Conservation (phyloP, 2,113 vertebrate genomes). For the Psephotus haematonotus region DNA sequence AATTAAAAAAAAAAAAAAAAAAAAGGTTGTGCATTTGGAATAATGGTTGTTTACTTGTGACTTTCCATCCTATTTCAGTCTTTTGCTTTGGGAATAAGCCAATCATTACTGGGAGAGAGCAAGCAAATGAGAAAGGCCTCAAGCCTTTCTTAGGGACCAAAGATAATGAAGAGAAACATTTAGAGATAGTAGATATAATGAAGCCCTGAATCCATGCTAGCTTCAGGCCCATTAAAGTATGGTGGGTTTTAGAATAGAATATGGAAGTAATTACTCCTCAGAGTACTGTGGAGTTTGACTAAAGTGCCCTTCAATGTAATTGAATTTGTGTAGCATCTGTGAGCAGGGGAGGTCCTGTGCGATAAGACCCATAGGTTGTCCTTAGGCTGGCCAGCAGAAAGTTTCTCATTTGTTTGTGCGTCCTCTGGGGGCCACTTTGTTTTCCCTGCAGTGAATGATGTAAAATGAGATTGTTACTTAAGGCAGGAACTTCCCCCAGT, state of each 20-base stretch:
- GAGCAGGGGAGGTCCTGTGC: background rate
- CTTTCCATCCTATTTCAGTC: background rate
- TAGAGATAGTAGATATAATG: constrained; percentile 20
- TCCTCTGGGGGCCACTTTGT: background rate
- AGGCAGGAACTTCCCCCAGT: background rate
- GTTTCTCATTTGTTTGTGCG: constrained; percentile 12
- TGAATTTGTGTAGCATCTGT: constrained; percentile 51
- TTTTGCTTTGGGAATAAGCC: background rate
- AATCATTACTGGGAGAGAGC: background rate
- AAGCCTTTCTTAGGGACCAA: constrained; percentile 13
- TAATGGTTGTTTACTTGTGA: background rate
- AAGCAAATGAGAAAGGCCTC: background rate
- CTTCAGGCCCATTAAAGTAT: constrained; percentile 15
- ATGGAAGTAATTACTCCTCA: constrained; percentile 36
- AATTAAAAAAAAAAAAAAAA: background rate
- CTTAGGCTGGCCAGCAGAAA: background rate
- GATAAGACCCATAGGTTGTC: background rate
- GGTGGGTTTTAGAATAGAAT: background rate
- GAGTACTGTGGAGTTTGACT: background rate
- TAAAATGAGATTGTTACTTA: background rate
- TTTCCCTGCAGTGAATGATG: background rate
- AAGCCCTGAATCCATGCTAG: constrained; percentile 17
- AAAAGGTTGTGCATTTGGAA: background rate
- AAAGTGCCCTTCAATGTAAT: background rate
- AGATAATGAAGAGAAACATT: constrained; percentile 59